These are phyloP conservation scores for Lordiphosa andalusiaca DNA, from an alignment of 2,888 invertebrate species.

Conservation along the genomic window DNA sequence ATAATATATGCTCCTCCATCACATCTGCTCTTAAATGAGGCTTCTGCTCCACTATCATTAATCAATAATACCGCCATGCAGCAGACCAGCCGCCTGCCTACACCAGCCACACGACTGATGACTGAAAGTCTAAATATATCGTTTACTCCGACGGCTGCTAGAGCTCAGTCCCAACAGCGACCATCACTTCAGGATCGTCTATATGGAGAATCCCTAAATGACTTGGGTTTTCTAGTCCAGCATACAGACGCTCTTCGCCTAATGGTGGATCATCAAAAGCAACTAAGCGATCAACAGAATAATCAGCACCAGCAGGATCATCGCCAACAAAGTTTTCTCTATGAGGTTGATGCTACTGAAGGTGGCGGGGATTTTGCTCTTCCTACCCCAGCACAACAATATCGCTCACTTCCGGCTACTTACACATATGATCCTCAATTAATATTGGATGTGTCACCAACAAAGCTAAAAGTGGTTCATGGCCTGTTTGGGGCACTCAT, in stretches of 20 bases:
- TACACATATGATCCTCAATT: constrained; percentile 38
- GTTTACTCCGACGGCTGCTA: neutral
- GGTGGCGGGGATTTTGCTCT: no score
- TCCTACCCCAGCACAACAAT: neutral
- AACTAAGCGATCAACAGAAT: constrained; percentile 23
- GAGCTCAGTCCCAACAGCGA: neutral
- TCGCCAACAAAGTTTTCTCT: no score
- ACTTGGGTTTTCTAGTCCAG: constrained; percentile 31
- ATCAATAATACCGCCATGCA: no score
- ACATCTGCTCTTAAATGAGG: neutral
- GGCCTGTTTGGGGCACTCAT: constrained; percentile 55
- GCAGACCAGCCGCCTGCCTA: neutral
- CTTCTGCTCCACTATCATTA: no score
- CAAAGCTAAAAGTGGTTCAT: constrained; percentile 42
- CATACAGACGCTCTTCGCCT: constrained; percentile 34
- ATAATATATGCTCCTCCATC: neutral
- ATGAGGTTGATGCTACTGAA: no score
- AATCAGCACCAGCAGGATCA: neutral
- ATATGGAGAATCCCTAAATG: constrained; percentile 11
- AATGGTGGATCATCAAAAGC: constrained; percentile 45
- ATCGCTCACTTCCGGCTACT: constrained; percentile 38
- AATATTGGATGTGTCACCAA: constrained; percentile 20
- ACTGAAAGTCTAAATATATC: neutral
- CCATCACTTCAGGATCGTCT: constrained; percentile 2
- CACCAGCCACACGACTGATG: neutral